These are phyloP conservation scores for Homalodisca vitripennis DNA, from an alignment of 1,140 invertebrate genomes.

Conservation along the genomic window DNA sequence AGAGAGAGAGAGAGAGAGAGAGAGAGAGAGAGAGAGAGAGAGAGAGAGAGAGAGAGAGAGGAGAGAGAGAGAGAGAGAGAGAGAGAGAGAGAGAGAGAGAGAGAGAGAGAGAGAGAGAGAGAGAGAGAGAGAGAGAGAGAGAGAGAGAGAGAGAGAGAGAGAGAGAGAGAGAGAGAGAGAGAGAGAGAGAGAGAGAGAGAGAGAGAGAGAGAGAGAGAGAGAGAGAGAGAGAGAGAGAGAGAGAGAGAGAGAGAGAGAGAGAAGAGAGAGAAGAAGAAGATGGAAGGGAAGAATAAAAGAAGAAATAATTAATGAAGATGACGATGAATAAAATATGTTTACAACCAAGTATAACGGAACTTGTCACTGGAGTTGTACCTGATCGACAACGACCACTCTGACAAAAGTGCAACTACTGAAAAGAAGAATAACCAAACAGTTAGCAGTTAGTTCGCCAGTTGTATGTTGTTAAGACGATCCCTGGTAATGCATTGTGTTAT, in stretches of 20 bases:
- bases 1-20: not conserved
- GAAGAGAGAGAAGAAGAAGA: not conserved
- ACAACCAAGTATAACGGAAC: too few species aligned
- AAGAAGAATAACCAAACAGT: too few species aligned
- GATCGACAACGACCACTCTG: too few species aligned
- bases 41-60: too few species aligned
- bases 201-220: not conserved
- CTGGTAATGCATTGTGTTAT: too few species aligned
- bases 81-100: not conserved
- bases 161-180: not conserved
- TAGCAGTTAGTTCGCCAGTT: too few species aligned
- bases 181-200: not conserved
- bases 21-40: not conserved
- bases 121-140: not conserved
- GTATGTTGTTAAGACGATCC: too few species aligned
- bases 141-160: not conserved
- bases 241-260: not conserved
- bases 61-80: not conserved
- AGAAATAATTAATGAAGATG: too few species aligned
- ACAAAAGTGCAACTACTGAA: too few species aligned
- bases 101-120: not conserved
- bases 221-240: not conserved
- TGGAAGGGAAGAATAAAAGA: not conserved
- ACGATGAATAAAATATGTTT: too few species aligned
- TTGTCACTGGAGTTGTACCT: too few species aligned